Conservation (phyloP, 2,113 vertebrate species). For the Clarias gariepinus region DNA sequence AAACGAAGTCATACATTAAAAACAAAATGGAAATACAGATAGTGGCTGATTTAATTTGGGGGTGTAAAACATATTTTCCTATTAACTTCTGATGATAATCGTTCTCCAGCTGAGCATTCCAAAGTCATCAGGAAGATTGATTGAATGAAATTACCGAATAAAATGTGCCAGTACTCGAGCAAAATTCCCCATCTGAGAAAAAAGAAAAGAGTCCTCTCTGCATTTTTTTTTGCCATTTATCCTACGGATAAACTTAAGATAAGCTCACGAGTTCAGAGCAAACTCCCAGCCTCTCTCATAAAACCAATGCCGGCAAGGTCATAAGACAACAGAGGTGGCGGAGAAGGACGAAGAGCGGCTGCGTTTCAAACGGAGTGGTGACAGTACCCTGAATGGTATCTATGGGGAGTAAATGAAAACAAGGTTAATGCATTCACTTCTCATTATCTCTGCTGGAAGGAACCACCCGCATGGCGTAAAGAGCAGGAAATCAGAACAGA, state of each 20-base stretch:
- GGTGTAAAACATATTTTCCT: slow-evolving; percentile 47
- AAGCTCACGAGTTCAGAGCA: slow-evolving; percentile 23
- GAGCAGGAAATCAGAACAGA: slow-evolving; percentile 71
- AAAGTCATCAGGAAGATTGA: slow-evolving; percentile 49
- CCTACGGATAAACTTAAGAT: slow-evolving; percentile 30
- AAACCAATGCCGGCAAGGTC: slow-evolving; percentile 30
- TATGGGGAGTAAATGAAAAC: slow-evolving; percentile 75
- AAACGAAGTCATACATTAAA: slow-evolving; percentile 24
- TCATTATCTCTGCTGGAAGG: slow-evolving; percentile 69
- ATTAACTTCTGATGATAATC: slow-evolving; percentile 54
- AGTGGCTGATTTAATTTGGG: slow-evolving; percentile 35
- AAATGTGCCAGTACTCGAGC: not conserved
- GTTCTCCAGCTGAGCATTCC: slow-evolving; percentile 48
- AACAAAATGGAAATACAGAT: slow-evolving; percentile 32
- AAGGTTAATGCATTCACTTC: slow-evolving; percentile 76
- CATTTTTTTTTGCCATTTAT: not conserved
- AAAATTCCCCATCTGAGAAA: slow-evolving; percentile 8
- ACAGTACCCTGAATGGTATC: slow-evolving; percentile 55
- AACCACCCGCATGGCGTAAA: slow-evolving; percentile 63
- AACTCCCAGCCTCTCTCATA: slow-evolving; percentile 35
- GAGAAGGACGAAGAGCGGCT: slow-evolving; percentile 38
- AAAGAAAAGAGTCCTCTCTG: slow-evolving; percentile 17
- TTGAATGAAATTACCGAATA: slow-evolving; percentile 45
- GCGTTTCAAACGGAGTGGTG: slow-evolving; percentile 57
- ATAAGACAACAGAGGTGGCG: not conserved